Conservation (phyloP, 2,113 vertebrate genomes). For the Uria aalge region DNA sequence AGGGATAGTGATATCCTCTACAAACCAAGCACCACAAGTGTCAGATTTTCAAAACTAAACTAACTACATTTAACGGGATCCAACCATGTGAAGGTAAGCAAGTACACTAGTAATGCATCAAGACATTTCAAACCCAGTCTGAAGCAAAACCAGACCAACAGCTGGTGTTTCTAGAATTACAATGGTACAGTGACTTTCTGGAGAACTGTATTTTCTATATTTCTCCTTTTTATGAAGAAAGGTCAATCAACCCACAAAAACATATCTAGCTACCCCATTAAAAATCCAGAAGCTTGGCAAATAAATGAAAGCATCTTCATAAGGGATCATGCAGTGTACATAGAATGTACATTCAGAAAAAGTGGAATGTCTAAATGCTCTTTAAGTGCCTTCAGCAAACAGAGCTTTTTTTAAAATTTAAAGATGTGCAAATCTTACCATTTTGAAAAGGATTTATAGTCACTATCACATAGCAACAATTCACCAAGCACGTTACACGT, state of each 20-base stretch:
- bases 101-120: neutral
- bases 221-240: neutral
- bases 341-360: neutral
- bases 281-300: neutral
- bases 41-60: neutral
- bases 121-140: neutral
- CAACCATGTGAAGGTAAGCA: neutral
- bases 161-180: neutral
- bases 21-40: neutral
- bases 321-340: accelerated
- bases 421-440: neutral
- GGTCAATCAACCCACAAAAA: neutral
- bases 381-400: neutral
- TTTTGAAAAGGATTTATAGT: neutral
- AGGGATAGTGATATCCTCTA: neutral
- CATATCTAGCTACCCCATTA: neutral
- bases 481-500: neutral
- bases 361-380: neutral
- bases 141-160: neutral
- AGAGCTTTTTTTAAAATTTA: neutral
- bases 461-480: neutral
- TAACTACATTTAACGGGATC: neutral
- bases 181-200: neutral
- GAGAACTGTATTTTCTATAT: neutral
- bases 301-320: neutral